Base-by-base conservation (phyloP, 1,140 invertebrate genomes). In the Drosophila tsacasi region DNA sequence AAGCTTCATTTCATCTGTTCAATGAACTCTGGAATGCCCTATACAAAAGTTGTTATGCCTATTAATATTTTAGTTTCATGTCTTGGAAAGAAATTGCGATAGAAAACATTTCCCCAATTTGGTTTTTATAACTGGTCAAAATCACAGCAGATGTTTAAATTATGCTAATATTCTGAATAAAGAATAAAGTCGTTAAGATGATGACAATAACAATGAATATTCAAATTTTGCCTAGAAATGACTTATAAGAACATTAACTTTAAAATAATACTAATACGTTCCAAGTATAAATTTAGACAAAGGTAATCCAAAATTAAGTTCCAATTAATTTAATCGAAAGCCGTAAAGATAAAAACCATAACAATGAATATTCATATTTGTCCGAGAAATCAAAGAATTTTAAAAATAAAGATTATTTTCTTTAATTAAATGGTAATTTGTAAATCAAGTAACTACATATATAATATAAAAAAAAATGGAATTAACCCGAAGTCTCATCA, bases 121-220 rank as follows among this genome's bases (percentile, higher is more conserved):
- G 19, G 15, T n/a, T 40, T 50, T 21, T 23, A 30, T 44, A 58
- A 25, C 30, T 67, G 59, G 40, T 67, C 44, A 39, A 55, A 23
- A 39, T 30, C 63, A 10, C 39, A 54, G 25, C 12, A 27, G 19
- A 61, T 47, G 21, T 21, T 27, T n/a, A 7, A 55, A 68, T 71
- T 71, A 55, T 71, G 49, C 32, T 71, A 71, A 71, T 71, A 30
- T 30, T 12, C 15, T 15, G 21, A 54, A 27, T 27, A 0, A 27
- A 27, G 27, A 27, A 27, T 6, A 5, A 27, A 55, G 49, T 67
- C 67, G 67, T 71, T 68, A 71, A 71, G 25, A 46, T 71, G 37
- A 55, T 44, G 23, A 44, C 5, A 67, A 71, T 55, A 67, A 55
- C 39, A 67, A 67, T 55, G 63, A 71, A 71, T 67, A 71, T 71